A percentile compares a stretch with the other conserved stretches of the same genome.
Evolutionary conservation across 1,140 invertebrate genomes (phyloP).

Genomic region (Aleiodes sp.): DNA sequence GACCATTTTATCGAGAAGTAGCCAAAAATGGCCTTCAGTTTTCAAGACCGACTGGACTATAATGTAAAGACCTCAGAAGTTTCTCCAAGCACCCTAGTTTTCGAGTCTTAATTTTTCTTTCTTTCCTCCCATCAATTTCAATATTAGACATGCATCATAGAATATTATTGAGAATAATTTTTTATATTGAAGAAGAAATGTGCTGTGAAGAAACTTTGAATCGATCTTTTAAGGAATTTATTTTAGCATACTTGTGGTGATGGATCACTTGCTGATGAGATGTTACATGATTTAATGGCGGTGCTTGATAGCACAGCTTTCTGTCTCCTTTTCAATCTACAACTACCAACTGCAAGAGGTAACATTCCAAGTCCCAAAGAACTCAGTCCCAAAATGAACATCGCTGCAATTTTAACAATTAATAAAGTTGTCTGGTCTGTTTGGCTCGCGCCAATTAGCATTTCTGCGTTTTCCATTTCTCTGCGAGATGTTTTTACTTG

Average conservation of each 20-base stretch:
- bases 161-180: background rate
- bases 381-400: constrained; percentile 67
- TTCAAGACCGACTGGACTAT: background rate
- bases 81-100: too few species aligned
- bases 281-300: constrained; percentile 49
- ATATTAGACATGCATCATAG: background rate
- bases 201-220: background rate
- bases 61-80: background rate
- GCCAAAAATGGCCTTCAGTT: background rate
- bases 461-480: constrained; percentile 40
- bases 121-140: background rate
- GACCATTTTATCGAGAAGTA: too few species aligned
- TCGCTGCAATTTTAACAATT: constrained; percentile 67
- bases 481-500: background rate
- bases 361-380: constrained; percentile 67
- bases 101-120: background rate
- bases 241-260: constrained; percentile 32
- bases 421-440: constrained; percentile 44
- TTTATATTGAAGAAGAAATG: background rate
- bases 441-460: constrained; percentile 19
- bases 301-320: constrained; percentile 49
- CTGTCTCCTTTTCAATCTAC: constrained; percentile 48
- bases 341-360: constrained; percentile 65
- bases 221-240: background rate
- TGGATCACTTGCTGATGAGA: constrained; percentile 47